Evolutionary conservation across 2,797 vertebrate genomes (phyloP), one percentile per base, ranked within the genome.

Genomic region (Manis javanica): DNA sequence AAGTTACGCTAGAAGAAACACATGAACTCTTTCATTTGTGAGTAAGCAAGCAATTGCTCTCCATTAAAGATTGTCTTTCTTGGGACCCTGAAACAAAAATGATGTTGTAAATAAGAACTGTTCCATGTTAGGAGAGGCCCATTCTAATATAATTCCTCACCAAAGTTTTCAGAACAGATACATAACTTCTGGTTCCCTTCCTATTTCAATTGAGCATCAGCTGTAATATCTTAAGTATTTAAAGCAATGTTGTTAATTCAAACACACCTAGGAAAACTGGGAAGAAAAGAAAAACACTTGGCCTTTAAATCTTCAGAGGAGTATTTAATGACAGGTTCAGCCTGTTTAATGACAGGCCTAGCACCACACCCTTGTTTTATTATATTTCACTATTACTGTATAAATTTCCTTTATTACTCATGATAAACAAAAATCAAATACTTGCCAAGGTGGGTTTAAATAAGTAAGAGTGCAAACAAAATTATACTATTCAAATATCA

Each of bases 321-420:
- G 42, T 26, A 26, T 74, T 87, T 96, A 97, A 97, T 97, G 92
- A 97, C 96, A 98, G 96, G 94, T 95, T 98, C 94, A 93, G 57
- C 87, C 83, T 96, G 94, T 97, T 97, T 96, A 96, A 95, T 96
- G 94, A 97, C 81, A 97, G 83, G 53, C 46, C 71, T 78, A 96
- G 79, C 13, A 93, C 96, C 96, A 97, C 96, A 92, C 91, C 91
- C 63, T 13, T 95, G 75, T 96, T 95, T 97, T 97, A 97, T 97
- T 95, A 95, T 95, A 94, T 94, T 98, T 96, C 95, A 96, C 97
- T 97, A 96, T 94, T 90, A 39, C 75, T 93, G 79, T 78, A 97
- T 96, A 91, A 96, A 88, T 96, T 77, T 39, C 79, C 69, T 92
- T 97, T 97, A 97, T 97, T 95, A 86, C 91, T 84, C 90, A 93